Percentiles rank a stretch among this genome's conserved stretches.
Evolutionary conservation across 2,113 vertebrate species (phyloP).

Genomic region (Struthio camelus): DNA sequence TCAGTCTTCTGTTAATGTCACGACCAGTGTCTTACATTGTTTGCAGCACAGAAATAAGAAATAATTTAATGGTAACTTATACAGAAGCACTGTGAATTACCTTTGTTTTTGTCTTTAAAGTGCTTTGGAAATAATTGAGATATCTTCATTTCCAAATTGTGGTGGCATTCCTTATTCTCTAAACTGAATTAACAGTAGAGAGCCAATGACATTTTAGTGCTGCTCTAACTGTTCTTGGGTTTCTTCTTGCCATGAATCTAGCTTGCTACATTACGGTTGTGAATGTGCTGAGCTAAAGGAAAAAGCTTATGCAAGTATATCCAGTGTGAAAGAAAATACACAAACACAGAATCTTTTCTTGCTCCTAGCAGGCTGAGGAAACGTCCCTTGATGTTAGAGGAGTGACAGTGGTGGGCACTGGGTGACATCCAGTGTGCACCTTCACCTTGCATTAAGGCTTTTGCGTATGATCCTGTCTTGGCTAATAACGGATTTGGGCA

Average conservation of each 20-base stretch:
- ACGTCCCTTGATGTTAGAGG: background rate
- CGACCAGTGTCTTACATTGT: background rate
- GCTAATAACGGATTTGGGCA: background rate
- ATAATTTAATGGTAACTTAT: background rate
- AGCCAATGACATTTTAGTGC: background rate
- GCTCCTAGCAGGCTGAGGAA: background rate
- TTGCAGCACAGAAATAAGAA: background rate
- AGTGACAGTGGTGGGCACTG: background rate
- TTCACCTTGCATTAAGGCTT: background rate
- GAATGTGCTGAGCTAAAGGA: background rate
- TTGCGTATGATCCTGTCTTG: background rate
- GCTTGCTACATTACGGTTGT: background rate
- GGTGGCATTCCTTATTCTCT: background rate
- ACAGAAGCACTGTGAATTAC: background rate
- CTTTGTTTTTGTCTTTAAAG: background rate
- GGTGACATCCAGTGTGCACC: background rate
- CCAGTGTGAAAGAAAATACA: background rate
- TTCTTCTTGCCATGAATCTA: background rate
- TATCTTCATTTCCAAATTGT: background rate
- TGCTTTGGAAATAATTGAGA: background rate
- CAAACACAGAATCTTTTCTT: background rate
- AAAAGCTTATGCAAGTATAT: background rate
- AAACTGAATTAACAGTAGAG: background rate
- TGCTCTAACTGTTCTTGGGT: background rate
- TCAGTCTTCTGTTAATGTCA: background rate